phyloP scores from a whole-genome alignment of 2,113 vertebrate genomes.

The Misgurnus mizolepis region DNA sequence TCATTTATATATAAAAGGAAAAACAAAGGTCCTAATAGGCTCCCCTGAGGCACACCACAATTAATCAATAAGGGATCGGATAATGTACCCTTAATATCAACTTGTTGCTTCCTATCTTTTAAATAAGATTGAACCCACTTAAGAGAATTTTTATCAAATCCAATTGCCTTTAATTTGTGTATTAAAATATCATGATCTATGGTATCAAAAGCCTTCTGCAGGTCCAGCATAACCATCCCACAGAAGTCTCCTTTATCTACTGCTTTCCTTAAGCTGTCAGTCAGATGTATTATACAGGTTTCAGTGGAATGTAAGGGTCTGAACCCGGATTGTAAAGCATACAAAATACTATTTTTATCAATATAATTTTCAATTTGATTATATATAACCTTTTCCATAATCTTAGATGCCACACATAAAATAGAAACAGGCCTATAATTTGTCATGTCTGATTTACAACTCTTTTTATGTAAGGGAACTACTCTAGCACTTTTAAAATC shows the following conservation, averaged over 20 bases:
- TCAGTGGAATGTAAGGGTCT: too few relatives aligned
- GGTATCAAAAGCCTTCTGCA: too few relatives aligned
- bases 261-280: background rate
- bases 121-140: too few relatives aligned
- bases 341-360: background rate
- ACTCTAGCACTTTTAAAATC: background rate
- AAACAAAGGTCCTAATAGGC: background rate
- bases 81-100: too few relatives aligned
- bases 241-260: background rate
- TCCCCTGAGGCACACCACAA: background rate
- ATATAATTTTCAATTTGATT: background rate
- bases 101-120: too few relatives aligned
- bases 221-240: too few relatives aligned
- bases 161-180: too few relatives aligned
- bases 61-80: too few relatives aligned
- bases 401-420: background rate
- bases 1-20: background rate
- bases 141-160: too few relatives aligned
- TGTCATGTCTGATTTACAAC: background rate
- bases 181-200: too few relatives aligned
- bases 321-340: background rate
- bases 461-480: background rate
- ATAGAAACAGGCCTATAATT: background rate
- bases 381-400: background rate
- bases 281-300: background rate